phyloP scores from a whole-genome alignment of 2,888 invertebrate species.

The Parnassius smintheus region DNA sequence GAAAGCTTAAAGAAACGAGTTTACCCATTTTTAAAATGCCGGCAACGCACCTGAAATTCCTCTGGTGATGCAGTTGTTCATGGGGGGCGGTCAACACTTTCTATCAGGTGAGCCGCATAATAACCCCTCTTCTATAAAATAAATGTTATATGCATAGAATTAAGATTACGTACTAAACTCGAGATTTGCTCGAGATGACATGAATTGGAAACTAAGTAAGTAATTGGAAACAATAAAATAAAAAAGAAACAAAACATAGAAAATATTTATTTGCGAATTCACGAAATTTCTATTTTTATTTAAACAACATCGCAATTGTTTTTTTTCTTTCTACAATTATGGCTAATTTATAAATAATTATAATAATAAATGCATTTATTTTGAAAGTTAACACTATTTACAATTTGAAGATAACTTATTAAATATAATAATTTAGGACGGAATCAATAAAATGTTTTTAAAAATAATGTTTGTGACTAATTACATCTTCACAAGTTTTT shows the following conservation, averaged over 20 bases:
- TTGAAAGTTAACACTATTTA: conserved; percentile 24
- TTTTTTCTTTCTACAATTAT: conserved; percentile 42
- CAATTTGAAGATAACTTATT: conserved; percentile 18
- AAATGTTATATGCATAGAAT: too few relatives aligned
- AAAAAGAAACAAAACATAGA: conserved; percentile 17
- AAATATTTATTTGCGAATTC: conserved; percentile 24
- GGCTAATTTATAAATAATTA: conserved; percentile 57
- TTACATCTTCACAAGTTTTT: too few relatives aligned
- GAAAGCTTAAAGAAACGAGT: too few relatives aligned
- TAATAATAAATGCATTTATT: conserved; percentile 63
- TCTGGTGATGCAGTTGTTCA: too few relatives aligned
- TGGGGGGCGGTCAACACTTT: too few relatives aligned
- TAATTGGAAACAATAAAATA: neutral
- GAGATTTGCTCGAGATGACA: too few relatives aligned
- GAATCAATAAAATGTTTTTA: conserved; percentile 1
- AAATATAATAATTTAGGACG: conserved; percentile 24
- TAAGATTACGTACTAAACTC: too few relatives aligned
- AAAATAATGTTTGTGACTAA: neutral
- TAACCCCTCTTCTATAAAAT: too few relatives aligned
- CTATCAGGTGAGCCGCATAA: too few relatives aligned
- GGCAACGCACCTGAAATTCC: too few relatives aligned
- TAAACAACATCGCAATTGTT: conserved; percentile 19
- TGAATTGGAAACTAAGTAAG: too few relatives aligned
- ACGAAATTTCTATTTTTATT: conserved; percentile 22
- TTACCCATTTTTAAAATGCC: too few relatives aligned